Base-by-base conservation (phyloP, 2,797 vertebrate species). In the Fistularia commersonii region DNA sequence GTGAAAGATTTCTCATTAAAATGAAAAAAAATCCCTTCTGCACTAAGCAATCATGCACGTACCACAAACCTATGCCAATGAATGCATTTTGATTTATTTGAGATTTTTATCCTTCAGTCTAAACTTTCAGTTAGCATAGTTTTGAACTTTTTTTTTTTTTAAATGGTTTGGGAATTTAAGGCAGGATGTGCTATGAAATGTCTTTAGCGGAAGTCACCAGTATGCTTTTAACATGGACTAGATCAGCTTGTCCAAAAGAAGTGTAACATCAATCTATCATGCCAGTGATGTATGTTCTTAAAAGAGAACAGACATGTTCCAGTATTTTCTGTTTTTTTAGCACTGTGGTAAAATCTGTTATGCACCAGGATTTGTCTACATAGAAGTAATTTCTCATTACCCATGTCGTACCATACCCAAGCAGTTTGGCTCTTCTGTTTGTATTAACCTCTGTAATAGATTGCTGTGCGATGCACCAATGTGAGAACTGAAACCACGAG, bases 201-300 rank as follows among this genome's bases (percentile, higher is more conserved):
- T 59, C 45, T 55, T 47, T 40, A 39, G 45, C 54, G 55, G 52
- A 65, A 52, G 32, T 76, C 61, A 42, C 31, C 35, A 10, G 43
- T 52, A 58, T 71, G 54, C 49, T 54, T 65, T 41, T 1, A 33
- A n/a, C 31, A 14, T 11, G 47, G 51, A 12, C n/a, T 23, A 23
- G 23, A 23, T 23, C 23, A 23, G 23, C 23, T 23, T 2, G 23
- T 23, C 23, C 23, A 23, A 23, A 23, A 23, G 23, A 23, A 23
- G 23, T 23, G 4, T 23, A 23, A 23, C 4, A 23, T 4, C 23
- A 23, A 23, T 2, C 2, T 23, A 23, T 23, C 23, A 23, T 23
- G 23, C 23, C 23, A 4, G 23, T 23, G 23, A 23, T 23, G 23
- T 23, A 23, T 23, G 23, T 23, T 23, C 23, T 23, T 23, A 23